Conservation (phyloP, 2,888 invertebrate genomes). For the Dyspetes luteomarginatus region DNA sequence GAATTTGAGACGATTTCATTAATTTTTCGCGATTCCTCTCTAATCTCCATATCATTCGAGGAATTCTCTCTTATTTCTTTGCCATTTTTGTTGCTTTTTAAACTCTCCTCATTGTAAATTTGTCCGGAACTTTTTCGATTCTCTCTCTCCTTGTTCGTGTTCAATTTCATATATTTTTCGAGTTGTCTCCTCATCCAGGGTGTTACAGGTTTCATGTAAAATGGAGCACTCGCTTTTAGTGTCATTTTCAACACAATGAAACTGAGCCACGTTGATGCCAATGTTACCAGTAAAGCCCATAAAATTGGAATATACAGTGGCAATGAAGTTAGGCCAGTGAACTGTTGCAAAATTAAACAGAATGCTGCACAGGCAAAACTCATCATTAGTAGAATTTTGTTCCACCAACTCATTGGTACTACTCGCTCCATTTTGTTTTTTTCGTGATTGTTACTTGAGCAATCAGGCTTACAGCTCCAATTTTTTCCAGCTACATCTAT, state of each 20-base stretch:
- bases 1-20: constrained; percentile 22
- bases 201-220: constrained; percentile 71
- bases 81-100: constrained; percentile 3
- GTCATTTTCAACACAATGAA: constrained; percentile 74
- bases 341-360: constrained; percentile 75
- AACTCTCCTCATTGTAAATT: not conserved
- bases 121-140: constrained; percentile 14
- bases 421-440: constrained; percentile 68
- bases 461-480: not conserved
- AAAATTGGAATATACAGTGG: constrained; percentile 76
- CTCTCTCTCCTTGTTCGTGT: constrained; percentile 32
- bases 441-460: not conserved
- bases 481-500: constrained; percentile 17
- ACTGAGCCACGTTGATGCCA: constrained; percentile 78
- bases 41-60: constrained; percentile 11
- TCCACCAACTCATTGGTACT: constrained; percentile 78
- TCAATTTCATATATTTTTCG: constrained; percentile 45
- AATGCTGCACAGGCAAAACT: constrained; percentile 71
- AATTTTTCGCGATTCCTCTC: constrained; percentile 26
- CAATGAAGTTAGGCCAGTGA: constrained; percentile 71
- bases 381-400: constrained; percentile 74
- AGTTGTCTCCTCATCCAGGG: constrained; percentile 71
- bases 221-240: constrained; percentile 75
- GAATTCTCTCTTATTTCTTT: constrained; percentile 26
- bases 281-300: constrained; percentile 76